Evolutionary conservation across 2,113 vertebrate species (phyloP).

Genomic region (Junco hyemalis): DNA sequence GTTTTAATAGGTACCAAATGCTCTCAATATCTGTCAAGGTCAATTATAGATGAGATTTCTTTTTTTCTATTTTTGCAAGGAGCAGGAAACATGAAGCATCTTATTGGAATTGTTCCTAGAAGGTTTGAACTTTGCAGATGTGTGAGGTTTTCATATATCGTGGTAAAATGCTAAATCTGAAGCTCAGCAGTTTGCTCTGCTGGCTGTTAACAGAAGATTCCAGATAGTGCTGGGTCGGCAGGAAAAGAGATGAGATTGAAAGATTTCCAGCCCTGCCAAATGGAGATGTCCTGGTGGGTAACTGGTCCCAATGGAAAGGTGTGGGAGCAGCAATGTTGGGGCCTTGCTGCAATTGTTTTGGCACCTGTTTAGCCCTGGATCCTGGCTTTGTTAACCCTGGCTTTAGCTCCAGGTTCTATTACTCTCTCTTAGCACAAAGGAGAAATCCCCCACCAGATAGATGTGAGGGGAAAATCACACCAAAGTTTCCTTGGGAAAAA

Average conservation of each 20-base stretch:
- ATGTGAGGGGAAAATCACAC: background rate
- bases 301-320: background rate
- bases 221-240: background rate
- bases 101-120: constrained; percentile 41
- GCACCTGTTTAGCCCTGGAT: background rate
- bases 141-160: background rate
- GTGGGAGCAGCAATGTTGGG: background rate
- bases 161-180: background rate
- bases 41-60: constrained; percentile 1
- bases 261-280: background rate
- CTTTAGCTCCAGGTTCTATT: background rate
- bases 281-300: background rate
- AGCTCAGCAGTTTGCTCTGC: constrained; percentile 10
- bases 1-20: constrained; percentile 27
- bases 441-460: background rate
- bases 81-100: constrained; percentile 19
- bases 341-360: background rate
- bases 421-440: background rate
- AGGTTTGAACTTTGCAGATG: constrained; percentile 8
- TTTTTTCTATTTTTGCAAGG: background rate
- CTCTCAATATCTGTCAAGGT: constrained; percentile 26
- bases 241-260: background rate
- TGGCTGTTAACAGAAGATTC: background rate
- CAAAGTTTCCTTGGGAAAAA: background rate
- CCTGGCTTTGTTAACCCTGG: background rate